A percentile compares a stretch with the other conserved stretches of the same genome.
phyloP scores from a whole-genome alignment of 2,888 invertebrate species.

The Drosophila atripex region DNA sequence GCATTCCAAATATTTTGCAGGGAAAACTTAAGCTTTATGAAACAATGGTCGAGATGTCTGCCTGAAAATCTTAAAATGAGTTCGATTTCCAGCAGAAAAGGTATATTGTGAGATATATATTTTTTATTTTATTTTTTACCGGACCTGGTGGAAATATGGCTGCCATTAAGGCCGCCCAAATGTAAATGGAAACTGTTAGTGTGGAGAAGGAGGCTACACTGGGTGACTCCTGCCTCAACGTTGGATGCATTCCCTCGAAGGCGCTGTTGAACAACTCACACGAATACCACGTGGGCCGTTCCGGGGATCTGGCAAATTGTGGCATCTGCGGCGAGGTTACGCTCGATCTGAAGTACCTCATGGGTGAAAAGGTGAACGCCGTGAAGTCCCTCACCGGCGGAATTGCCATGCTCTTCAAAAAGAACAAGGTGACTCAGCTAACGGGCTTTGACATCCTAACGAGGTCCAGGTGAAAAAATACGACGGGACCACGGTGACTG shows the following conservation, averaged over 20 bases:
- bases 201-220: constrained; percentile 97
- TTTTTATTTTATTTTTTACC: too few species aligned
- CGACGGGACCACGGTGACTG: constrained; percentile 90
- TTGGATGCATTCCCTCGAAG: constrained; percentile 99
- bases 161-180: constrained; percentile 98
- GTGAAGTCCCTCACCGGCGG: constrained; percentile 98
- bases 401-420: constrained; percentile 97
- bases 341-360: constrained; percentile 90
- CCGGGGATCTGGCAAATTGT: constrained; percentile 92
- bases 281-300: constrained; percentile 96
- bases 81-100: too few species aligned
- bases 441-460: constrained; percentile 95
- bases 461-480: constrained; percentile 93
- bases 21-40: too few species aligned
- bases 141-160: constrained; percentile 99
- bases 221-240: constrained; percentile 99
- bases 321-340: constrained; percentile 90
- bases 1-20: too few species aligned
- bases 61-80: too few species aligned
- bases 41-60: too few species aligned
- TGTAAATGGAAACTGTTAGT: constrained; percentile 98
- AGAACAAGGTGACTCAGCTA: constrained; percentile 94
- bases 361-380: constrained; percentile 94
- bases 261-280: constrained; percentile 97
- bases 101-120: too few species aligned